Base-by-base conservation (phyloP, 2,113 vertebrate species). In the Macroglossus sobrinus region DNA sequence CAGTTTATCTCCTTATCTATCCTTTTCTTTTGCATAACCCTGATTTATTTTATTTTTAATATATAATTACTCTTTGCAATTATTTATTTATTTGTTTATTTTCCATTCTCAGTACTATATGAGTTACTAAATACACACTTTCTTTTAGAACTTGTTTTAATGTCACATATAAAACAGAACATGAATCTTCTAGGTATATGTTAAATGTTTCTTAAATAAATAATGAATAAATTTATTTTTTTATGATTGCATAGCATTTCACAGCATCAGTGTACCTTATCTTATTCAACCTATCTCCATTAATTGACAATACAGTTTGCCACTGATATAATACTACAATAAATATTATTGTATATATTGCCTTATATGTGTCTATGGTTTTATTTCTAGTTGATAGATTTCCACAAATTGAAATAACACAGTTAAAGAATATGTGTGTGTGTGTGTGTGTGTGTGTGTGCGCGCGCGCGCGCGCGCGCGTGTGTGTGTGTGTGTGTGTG, bases 121-220 rank as follows among this genome's bases (percentile, higher is more conserved):
- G n/a, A 72, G 59, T 68, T 64, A 82, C 50, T 1, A 92, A 92
- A 68, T 24, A 85, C 53, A 35, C 11, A 47, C 10, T 76, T 78
- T 86, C 22, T 28, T 92, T 78, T 57, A 47, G 24, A 61, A 71
- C 26, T 79, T 35, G 14, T 35, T 85, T 72, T 95, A 74, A 86
- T 80, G 15, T 81, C 69, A 82, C 57, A 72, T 15, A 35, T 75
- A 89, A 63, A 93, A 64, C 6, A 76, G 66, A 21, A 53, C n/a
- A 24, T 82, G 74, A 78, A 68, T 59, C 50, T 59, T 82, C 47
- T 85, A 72, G 28, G 6, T 92, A 15, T 26, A 57, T 50, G 15
- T 82, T 76, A 82, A 89, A 47, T 84, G 28, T 97, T 96, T 93
- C 53, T 76, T 89, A 59, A 95, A 89, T 94, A 55, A 97, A 95